Evolutionary conservation across 1,140 invertebrate genomes (phyloP), one percentile per base, ranked within the genome.

Genomic region (Leptoteleia sp.): DNA sequence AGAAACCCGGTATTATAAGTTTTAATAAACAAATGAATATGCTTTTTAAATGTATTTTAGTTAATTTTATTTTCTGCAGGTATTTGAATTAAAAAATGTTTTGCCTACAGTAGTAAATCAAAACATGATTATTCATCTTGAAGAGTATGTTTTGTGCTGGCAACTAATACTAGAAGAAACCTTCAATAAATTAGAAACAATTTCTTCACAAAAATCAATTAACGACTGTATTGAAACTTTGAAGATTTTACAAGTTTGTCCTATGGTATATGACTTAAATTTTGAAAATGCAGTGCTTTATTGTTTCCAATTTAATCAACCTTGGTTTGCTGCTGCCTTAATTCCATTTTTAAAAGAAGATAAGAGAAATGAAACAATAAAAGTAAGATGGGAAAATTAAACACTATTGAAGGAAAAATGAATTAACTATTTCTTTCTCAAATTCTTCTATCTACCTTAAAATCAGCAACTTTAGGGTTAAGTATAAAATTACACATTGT

Each of bases 81-180:
- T 83, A 6, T 65, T 61, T 7, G 84, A 87, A 37, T 50, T 88
- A 8, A 85, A 82, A 54, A 81, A 55, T 22, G 55, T 83, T 50
- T 70, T 88, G 7, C 75, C 81, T n/a, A 73, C 80, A 64, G 11
- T 87, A 15, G 54, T 67, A 25, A 81, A 78, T 17, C 55, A 82
- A 42, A 81, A 55, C 25, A 19, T 45, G 8, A 80, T 87, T n/a
- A 70, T 83, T 22, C 82, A 80, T 71, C 82, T 70, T 11, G 70
- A 75, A 22, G 86, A 86, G 19, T 89, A 85, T 35, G 59, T 83
- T 61, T 55, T 54, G 1, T 84, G 81, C 13, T 89, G 87, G 87
- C 84, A 88, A 76, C 29, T 81, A 3, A 47, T 84, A 0, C 73
- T 85, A 9, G 65, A 67, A 7, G 79, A 84, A 27, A 78, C 86